Evolutionary conservation across 2,797 vertebrate genomes (phyloP).

Genomic region (Mus minutoides): DNA sequence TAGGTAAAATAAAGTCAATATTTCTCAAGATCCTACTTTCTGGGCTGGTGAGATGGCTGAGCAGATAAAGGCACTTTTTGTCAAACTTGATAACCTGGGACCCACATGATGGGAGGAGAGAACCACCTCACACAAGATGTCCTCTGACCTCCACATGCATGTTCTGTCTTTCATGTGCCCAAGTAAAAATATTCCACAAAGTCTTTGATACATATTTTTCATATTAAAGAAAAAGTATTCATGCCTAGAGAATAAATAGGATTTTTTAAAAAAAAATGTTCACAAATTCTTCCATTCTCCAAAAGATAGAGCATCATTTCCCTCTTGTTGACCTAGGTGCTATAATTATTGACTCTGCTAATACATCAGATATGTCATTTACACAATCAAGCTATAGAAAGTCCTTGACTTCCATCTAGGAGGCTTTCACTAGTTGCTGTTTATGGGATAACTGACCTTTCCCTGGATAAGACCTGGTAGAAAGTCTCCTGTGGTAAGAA

Average conservation of each 20-base stretch:
- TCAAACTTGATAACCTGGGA: background rate
- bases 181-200: background rate
- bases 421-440: background rate
- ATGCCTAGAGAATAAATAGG: background rate
- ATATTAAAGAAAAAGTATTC: constrained; percentile 20
- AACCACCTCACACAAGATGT: background rate
- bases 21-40: background rate
- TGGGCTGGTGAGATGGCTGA: background rate
- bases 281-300: constrained; percentile 25
- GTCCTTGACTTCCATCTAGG: background rate
- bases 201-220: constrained; percentile 16
- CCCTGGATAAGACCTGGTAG: background rate
- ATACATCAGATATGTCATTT: background rate
- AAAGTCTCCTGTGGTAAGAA: background rate
- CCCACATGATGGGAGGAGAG: background rate
- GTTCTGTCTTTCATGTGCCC: background rate
- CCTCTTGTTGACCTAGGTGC: background rate
- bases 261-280: background rate
- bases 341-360: constrained; percentile 8
- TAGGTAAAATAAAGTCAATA: constrained; percentile 5
- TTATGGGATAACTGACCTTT: background rate
- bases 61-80: background rate
- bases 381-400: constrained; percentile 41
- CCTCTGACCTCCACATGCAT: background rate
- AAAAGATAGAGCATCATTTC: background rate